A percentile compares a stretch with the other conserved stretches of the same genome.
Evolutionary conservation across 1,140 invertebrate species (phyloP).

Genomic region (Acyrthosiphon pisum): DNA sequence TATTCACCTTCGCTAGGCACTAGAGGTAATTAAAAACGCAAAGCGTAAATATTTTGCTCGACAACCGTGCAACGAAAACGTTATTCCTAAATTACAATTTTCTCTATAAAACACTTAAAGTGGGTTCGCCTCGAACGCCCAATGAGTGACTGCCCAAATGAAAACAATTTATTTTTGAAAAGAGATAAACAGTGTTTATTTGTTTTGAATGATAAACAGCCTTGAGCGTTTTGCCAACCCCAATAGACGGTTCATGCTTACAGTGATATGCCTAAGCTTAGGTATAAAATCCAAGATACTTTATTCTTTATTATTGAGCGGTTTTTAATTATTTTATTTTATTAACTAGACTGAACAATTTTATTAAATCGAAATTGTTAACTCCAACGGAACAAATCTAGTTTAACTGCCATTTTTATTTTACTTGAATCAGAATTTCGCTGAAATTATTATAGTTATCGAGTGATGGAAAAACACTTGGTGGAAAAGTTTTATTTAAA

Average conservation of each 20-base stretch:
- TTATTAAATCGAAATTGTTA: neutral
- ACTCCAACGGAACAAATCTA: neutral
- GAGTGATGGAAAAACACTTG: too few species aligned
- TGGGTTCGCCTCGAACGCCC: neutral
- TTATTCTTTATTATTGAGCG: neutral
- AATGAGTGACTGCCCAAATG: neutral
- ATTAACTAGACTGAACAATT: neutral
- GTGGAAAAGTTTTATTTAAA: neutral
- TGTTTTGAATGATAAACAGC: constrained; percentile 3
- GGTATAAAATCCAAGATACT: neutral
- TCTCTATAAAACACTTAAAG: neutral
- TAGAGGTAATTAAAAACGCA: constrained; percentile 8
- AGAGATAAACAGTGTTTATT: neutral
- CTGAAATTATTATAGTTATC: neutral
- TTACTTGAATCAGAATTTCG: neutral
- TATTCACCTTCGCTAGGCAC: neutral
- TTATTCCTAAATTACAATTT: neutral
- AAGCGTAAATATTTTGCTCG: constrained; percentile 5
- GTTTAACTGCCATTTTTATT: neutral
- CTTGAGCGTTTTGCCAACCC: neutral
- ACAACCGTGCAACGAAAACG: neutral
- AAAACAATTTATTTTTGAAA: constrained; percentile 25
- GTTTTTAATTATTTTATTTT: constrained; percentile 21
- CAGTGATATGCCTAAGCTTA: neutral
- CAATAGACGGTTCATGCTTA: neutral